phyloP scores from a whole-genome alignment of 2,113 vertebrate genomes.

The Centropus unirufus region DNA sequence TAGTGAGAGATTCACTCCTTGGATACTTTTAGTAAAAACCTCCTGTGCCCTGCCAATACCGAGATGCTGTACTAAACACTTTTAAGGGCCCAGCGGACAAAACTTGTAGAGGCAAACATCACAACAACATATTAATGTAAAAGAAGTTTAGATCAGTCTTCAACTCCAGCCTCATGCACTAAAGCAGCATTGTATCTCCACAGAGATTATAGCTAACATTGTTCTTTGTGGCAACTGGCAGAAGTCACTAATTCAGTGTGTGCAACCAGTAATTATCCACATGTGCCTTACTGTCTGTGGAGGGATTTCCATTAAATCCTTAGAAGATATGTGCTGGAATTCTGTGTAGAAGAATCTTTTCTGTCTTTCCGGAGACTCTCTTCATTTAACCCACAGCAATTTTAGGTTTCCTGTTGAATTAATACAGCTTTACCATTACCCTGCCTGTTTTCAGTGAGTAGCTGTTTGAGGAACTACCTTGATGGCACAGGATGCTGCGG shows the following conservation, averaged over 20 bases:
- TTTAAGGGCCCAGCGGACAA: background rate
- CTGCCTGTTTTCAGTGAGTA: background rate
- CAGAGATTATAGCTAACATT: background rate
- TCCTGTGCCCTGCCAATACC: background rate
- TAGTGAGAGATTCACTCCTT: background rate
- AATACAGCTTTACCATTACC: background rate
- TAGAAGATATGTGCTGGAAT: background rate
- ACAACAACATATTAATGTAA: background rate
- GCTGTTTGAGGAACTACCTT: background rate
- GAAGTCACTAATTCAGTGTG: background rate
- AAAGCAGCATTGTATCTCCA: background rate
- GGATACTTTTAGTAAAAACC: background rate
- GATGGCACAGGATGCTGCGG: background rate
- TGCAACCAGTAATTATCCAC: background rate
- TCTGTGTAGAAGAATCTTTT: background rate
- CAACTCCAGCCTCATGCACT: background rate
- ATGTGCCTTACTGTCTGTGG: background rate
- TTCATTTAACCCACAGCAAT: background rate
- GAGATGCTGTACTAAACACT: background rate
- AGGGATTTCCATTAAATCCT: background rate
- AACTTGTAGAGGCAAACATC: background rate
- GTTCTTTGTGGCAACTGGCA: background rate
- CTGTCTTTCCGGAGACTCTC: background rate
- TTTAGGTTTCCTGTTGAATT: background rate
- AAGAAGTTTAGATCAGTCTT: background rate